phyloP scores from a whole-genome alignment of 2,888 invertebrate species.

The Mystacides longicornis region DNA sequence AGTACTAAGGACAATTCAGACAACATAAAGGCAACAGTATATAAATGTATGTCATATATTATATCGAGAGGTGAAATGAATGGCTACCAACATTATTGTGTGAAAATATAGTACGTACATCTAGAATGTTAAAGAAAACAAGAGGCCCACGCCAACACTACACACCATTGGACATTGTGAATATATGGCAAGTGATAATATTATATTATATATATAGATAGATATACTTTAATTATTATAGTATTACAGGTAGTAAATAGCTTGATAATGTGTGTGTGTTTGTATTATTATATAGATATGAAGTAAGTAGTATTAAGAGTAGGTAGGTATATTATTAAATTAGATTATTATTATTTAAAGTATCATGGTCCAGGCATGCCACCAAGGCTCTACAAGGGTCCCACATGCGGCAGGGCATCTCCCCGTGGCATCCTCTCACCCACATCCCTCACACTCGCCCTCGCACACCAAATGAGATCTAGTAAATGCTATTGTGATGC shows the following conservation, averaged over 20 bases:
- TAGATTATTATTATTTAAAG: too few species aligned
- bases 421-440: background rate
- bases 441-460: background rate
- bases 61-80: conserved; percentile 14
- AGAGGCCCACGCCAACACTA: conserved; percentile 10
- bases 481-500: background rate
- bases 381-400: conserved; percentile 12
- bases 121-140: conserved; percentile 11
- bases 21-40: conserved; percentile 25
- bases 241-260: background rate
- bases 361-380: conserved; percentile 11
- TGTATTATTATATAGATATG: too few species aligned
- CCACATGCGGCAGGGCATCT: background rate
- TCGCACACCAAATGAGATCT: background rate
- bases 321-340: too few species aligned
- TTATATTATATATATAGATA: background rate
- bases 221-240: background rate
- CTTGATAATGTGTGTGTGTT: too few species aligned
- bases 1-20: conserved; percentile 24
- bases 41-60: too few species aligned
- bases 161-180: conserved; percentile 10
- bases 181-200: conserved; percentile 5
- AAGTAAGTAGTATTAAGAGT: too few species aligned
- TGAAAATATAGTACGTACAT: background rate
- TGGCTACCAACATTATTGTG: conserved; percentile 7